Conservation (phyloP, 1,140 invertebrate genomes). For the Cataglyphis hispanica region DNA sequence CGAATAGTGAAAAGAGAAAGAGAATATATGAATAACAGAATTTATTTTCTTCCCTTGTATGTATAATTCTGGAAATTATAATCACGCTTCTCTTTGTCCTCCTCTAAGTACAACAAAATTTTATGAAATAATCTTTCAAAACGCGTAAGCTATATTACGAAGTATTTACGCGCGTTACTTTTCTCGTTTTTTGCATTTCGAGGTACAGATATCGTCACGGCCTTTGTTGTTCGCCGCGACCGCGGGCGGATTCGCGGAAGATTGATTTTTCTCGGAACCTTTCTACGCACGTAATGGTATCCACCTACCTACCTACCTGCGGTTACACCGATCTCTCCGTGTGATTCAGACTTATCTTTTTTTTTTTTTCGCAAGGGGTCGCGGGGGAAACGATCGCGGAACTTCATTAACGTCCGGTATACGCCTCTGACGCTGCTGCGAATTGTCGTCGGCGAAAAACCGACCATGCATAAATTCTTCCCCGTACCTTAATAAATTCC, state of each 20-base stretch:
- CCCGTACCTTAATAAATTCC: slow-evolving; percentile 48
- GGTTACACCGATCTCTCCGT: background rate
- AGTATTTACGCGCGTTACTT: background rate
- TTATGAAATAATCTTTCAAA: background rate
- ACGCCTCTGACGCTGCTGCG: background rate
- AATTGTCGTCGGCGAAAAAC: background rate
- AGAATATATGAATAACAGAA: background rate
- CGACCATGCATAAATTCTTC: slow-evolving; percentile 30
- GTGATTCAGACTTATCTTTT: background rate
- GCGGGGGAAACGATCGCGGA: background rate
- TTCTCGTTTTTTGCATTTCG: background rate
- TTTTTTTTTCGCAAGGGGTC: background rate
- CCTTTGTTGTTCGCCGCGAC: background rate
- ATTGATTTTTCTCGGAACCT: slow-evolving; percentile 22
- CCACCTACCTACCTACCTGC: background rate
- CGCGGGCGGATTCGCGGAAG: background rate
- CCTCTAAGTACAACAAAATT: too few relatives aligned
- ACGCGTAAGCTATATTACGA: background rate
- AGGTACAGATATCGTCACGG: background rate
- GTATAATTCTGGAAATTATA: background rate
- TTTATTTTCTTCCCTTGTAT: background rate
- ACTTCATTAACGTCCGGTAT: slow-evolving; percentile 25
- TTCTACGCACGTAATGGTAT: slow-evolving; percentile 20
- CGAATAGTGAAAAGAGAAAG: too few relatives aligned
- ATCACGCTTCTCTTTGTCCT: background rate